Conservation (phyloP, 1,140 invertebrate genomes). For the Argopecten irradians region DNA sequence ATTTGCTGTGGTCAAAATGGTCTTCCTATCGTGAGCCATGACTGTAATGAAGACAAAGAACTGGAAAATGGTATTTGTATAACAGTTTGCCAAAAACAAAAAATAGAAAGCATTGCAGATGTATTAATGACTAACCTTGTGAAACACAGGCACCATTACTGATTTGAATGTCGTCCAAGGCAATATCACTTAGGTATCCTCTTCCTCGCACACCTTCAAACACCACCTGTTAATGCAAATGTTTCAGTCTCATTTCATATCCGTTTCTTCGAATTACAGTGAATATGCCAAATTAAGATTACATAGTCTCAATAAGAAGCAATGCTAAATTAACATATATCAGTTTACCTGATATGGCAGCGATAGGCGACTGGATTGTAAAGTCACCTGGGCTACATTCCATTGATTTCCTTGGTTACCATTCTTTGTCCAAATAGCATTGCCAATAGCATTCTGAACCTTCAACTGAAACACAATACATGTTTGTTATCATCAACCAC, state of each 20-base stretch:
- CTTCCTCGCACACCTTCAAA: conserved; percentile 67
- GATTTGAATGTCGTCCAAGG: conserved; percentile 71
- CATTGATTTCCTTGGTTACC: conserved; percentile 64
- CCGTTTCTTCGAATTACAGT: too few species aligned
- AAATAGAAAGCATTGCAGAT: neutral
- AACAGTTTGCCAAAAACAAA: neutral
- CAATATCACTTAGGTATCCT: conserved; percentile 67
- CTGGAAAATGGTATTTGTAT: neutral
- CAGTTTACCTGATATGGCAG: conserved; percentile 52
- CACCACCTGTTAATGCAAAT: conserved; percentile 59
- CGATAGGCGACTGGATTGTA: conserved; percentile 45
- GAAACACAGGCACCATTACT: conserved; percentile 54
- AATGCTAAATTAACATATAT: conserved; percentile 12
- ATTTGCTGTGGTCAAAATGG: too few species aligned
- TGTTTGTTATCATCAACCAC: neutral
- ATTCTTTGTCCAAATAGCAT: conserved; percentile 57
- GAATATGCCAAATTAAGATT: too few species aligned
- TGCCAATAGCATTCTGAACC: conserved; percentile 47
- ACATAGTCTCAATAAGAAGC: too few species aligned
- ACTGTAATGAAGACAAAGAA: too few species aligned
- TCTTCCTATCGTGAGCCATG: too few species aligned
- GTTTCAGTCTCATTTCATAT: too few species aligned
- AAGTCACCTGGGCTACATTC: conserved; percentile 54
- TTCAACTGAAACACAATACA: conserved; percentile 54
- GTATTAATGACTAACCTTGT: conserved; percentile 38